Evolutionary conservation across 2,888 invertebrate species (phyloP).

Genomic region (Lucinisca nassula): DNA sequence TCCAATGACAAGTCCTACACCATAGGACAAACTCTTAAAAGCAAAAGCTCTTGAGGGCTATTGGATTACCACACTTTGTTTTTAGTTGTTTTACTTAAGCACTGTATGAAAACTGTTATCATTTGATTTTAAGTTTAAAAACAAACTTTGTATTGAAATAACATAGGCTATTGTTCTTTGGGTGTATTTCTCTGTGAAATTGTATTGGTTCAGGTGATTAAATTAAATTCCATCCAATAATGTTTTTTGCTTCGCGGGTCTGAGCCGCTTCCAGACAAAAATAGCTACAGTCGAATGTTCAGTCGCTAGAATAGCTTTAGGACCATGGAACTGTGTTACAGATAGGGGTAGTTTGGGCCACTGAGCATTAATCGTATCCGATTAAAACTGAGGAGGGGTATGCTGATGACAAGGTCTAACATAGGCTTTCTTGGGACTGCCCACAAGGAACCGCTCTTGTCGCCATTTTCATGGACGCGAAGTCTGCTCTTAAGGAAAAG

Average conservation of each 20-base stretch:
- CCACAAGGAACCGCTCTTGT: no score
- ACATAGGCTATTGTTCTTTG: not conserved
- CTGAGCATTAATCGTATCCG: no score
- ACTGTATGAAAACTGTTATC: not conserved
- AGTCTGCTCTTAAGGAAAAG: no score
- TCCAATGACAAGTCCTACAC: no score
- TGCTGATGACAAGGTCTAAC: no score
- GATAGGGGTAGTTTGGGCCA: no score
- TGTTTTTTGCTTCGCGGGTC: not conserved
- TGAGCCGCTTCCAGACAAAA: not conserved
- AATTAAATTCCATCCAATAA: not conserved
- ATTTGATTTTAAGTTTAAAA: slow-evolving; percentile 2
- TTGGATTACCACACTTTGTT: not conserved
- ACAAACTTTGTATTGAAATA: slow-evolving; percentile 8
- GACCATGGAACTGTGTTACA: no score
- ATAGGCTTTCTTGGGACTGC: no score
- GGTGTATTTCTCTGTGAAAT: not conserved
- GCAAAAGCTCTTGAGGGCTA: not conserved
- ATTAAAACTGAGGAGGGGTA: no score
- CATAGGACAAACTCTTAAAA: no score
- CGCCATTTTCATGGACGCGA: no score
- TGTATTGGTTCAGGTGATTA: not conserved
- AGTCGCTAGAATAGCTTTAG: no score
- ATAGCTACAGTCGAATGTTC: not conserved
- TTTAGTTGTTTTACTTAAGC: not conserved